Evolutionary conservation across 1,140 invertebrate genomes (phyloP).

Genomic region (Lordiphosa collinella): DNA sequence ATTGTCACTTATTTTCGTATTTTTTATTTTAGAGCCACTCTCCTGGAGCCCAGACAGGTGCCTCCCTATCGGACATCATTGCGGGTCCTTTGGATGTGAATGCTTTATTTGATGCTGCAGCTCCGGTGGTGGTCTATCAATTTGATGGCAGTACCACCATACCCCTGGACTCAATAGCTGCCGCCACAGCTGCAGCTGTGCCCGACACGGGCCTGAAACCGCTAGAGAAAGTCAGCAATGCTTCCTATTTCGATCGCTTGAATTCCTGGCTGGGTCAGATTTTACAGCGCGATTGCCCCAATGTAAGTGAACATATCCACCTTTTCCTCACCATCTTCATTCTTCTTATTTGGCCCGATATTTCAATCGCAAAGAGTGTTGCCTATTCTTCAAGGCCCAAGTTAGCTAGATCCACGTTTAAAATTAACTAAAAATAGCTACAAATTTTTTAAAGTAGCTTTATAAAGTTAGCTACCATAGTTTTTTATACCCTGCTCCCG

Average conservation of each 20-base stretch:
- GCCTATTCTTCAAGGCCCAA: too few relatives aligned
- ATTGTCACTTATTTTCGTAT: too few relatives aligned
- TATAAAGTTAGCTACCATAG: too few relatives aligned
- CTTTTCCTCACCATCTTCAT: neutral
- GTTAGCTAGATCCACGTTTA: too few relatives aligned
- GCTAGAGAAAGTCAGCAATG: conserved; percentile 70
- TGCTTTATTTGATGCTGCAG: conserved; percentile 88
- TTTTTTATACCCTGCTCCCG: too few relatives aligned
- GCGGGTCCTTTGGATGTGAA: conserved; percentile 68
- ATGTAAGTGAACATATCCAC: conserved; percentile 42
- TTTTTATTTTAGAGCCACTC: conserved; percentile 60
- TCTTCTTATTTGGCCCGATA: too few relatives aligned
- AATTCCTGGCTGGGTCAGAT: conserved; percentile 98
- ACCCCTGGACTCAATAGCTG: conserved; percentile 62
- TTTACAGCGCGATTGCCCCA: conserved; percentile 87
- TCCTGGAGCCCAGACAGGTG: conserved; percentile 68
- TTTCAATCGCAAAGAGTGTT: too few relatives aligned
- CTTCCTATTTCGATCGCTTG: conserved; percentile 92
- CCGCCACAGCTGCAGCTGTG: conserved; percentile 19
- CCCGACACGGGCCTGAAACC: conserved; percentile 32
- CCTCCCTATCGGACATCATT: conserved; percentile 65
- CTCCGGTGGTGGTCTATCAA: conserved; percentile 93
- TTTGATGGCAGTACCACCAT: conserved; percentile 84
- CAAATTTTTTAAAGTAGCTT: too few relatives aligned
- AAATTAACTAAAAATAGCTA: too few relatives aligned